Evolutionary conservation across 2,888 invertebrate species (phyloP).

Genomic region (Harpagoxenus sublaevis): DNA sequence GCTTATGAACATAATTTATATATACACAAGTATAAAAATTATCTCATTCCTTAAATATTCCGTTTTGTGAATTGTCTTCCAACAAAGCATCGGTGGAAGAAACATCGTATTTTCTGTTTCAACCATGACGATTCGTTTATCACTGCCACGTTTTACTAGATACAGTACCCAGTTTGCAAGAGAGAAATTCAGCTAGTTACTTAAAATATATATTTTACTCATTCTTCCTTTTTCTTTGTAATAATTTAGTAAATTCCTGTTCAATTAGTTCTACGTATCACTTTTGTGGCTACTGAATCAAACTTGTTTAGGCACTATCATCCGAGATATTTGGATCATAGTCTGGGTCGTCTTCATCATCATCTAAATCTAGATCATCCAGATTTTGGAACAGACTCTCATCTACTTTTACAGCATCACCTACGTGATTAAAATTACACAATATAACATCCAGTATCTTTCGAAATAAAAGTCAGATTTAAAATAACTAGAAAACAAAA

Average conservation of each 20-base stretch:
- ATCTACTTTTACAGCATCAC: constrained; percentile 95
- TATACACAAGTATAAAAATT: constrained; percentile 74
- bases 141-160: constrained; percentile 23
- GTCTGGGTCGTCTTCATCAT: constrained; percentile 89
- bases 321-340: constrained; percentile 87
- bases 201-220: constrained; percentile 37
- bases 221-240: constrained; percentile 24
- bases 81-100: constrained; percentile 8
- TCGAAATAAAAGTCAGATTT: neutral
- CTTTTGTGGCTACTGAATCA: constrained; percentile 31
- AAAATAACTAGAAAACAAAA: neutral
- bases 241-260: constrained; percentile 36
- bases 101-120: constrained; percentile 2
- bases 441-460: neutral
- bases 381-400: constrained; percentile 97
- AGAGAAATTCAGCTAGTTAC: constrained; percentile 35
- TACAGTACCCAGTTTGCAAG: neutral
- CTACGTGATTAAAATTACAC: constrained; percentile 84
- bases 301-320: constrained; percentile 79
- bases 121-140: constrained; percentile 8
- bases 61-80: neutral
- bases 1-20: constrained; percentile 78
- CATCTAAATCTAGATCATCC: constrained; percentile 93
- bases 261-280: constrained; percentile 33
- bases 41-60: constrained; percentile 64